Percentiles rank a stretch among this genome's conserved stretches.
Conservation (phyloP, 2,113 vertebrate genomes). For the Corythornis madagascariensis region DNA sequence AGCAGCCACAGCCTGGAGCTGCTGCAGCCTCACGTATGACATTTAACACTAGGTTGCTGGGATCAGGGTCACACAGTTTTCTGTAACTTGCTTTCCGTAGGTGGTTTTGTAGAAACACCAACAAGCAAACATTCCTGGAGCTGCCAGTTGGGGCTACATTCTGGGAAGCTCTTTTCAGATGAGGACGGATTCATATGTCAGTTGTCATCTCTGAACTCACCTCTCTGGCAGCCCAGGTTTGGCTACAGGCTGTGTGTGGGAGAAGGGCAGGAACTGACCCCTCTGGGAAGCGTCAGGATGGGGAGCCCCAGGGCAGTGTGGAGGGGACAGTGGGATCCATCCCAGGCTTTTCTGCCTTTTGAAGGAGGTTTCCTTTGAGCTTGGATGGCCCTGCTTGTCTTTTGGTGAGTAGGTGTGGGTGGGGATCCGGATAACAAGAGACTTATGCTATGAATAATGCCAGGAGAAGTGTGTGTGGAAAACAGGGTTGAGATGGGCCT, state of each 20-base stretch:
- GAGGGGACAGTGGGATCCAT: background rate
- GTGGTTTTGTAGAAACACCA: background rate
- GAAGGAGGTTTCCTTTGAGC: background rate
- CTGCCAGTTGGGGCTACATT: background rate
- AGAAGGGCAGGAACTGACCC: background rate
- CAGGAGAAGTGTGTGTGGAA: background rate
- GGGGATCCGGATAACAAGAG: background rate
- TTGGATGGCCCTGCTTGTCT: background rate
- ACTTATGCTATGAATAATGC: background rate
- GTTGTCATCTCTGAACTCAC: background rate
- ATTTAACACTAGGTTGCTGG: background rate
- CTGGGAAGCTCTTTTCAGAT: background rate
- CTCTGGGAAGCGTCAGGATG: background rate
- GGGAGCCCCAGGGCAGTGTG: background rate
- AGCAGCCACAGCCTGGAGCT: background rate
- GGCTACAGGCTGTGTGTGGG: background rate
- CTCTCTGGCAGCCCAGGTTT: background rate
- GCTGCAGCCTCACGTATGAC: background rate
- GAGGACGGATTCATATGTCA: fast-evolving
- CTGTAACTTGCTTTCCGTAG: background rate
- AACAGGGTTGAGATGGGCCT: background rate
- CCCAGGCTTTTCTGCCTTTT: background rate
- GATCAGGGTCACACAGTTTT: background rate
- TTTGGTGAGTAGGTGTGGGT: background rate
- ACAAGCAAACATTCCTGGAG: background rate